Percentiles rank a stretch among this genome's conserved stretches.
Conservation (phyloP, 2,113 vertebrate species). For the Pachyramphus minor region DNA sequence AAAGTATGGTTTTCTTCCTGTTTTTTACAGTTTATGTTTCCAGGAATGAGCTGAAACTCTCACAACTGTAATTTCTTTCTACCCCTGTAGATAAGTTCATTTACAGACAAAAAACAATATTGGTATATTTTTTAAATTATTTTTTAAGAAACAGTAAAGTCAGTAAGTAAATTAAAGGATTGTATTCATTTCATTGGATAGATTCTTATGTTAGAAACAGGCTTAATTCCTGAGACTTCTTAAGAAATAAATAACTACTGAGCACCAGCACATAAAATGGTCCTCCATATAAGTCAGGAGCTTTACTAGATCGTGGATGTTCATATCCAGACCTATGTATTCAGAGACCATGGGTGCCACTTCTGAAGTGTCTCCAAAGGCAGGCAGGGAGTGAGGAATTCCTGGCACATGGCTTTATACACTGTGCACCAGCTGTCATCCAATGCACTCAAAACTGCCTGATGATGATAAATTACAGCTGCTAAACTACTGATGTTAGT, state of each 20-base stretch:
- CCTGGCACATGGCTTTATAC: not conserved
- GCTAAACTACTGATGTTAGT: not conserved
- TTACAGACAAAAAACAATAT: not conserved
- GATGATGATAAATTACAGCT: not conserved
- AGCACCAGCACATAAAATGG: not conserved
- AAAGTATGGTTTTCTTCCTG: not conserved
- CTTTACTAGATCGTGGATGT: not conserved
- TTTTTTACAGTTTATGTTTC: not conserved
- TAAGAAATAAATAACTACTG: not conserved
- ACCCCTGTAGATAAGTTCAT: not conserved
- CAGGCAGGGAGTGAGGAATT: not conserved
- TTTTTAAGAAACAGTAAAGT: not conserved
- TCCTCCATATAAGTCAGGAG: not conserved
- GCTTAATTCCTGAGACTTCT: not conserved
- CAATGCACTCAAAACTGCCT: accelerated
- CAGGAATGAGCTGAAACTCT: not conserved
- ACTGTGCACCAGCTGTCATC: not conserved
- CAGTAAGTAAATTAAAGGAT: not conserved
- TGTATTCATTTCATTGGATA: not conserved
- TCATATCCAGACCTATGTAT: not conserved
- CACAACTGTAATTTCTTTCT: not conserved
- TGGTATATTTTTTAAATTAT: not conserved
- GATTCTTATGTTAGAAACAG: not conserved
- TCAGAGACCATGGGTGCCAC: not conserved
- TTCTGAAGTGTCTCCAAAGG: not conserved